These are phyloP conservation scores for Haplochromis vanheusdeni DNA, from an alignment of 2,113 vertebrate genomes.

Conservation along the genomic window DNA sequence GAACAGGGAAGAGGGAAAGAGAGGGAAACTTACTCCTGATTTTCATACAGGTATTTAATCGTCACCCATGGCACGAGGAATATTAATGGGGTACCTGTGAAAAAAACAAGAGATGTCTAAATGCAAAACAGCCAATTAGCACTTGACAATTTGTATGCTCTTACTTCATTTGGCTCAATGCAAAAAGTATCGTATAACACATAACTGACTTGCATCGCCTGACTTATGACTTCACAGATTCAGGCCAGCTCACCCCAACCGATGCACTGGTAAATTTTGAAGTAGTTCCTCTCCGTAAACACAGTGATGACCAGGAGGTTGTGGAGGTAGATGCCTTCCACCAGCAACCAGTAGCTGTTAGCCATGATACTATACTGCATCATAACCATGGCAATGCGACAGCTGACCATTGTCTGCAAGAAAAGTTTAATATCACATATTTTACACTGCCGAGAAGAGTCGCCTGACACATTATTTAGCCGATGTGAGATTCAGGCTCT, in stretches of 20 bases:
- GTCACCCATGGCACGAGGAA: conserved; percentile 88
- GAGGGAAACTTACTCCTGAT: conserved; percentile 82
- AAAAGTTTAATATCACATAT: neutral
- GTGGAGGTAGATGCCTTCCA: conserved; percentile 96
- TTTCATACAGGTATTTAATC: conserved; percentile 86
- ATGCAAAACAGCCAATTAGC: neutral
- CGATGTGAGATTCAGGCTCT: neutral
- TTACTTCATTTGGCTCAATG: neutral
- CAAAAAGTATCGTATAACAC: neutral
- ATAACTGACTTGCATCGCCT: neutral
- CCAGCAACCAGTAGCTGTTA: conserved; percentile 97
- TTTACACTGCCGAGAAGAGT: neutral
- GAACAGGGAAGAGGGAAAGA: neutral
- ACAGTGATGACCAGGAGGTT: conserved; percentile 87
- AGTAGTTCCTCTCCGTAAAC: conserved; percentile 90
- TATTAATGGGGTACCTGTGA: conserved; percentile 83
- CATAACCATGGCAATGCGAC: conserved; percentile 88
- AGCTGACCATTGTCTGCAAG: conserved; percentile 81
- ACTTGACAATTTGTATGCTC: neutral
- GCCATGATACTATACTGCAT: conserved; percentile 98
- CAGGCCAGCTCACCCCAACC: conserved; percentile 86
- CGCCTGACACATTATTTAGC: neutral
- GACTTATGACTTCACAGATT: neutral
- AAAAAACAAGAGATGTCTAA: neutral
- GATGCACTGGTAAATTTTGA: conserved; percentile 88